These are phyloP conservation scores for Sebastes diploproa DNA, from an alignment of 2,797 vertebrate genomes.

Conservation along the genomic window DNA sequence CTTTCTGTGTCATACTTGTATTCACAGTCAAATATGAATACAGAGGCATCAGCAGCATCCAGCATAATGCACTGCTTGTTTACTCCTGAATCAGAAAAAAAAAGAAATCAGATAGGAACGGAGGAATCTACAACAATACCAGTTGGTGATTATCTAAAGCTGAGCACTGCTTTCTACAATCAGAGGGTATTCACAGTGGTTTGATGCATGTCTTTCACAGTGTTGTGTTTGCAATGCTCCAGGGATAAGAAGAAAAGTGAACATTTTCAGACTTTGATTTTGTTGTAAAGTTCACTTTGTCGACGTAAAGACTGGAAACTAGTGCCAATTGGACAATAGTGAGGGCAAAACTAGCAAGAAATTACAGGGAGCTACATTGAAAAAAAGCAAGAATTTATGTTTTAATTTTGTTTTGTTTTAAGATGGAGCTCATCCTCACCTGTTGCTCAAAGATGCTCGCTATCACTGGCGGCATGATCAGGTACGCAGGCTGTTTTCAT, in stretches of 20 bases:
- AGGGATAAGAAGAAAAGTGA: background rate
- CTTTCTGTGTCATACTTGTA: constrained; percentile 4
- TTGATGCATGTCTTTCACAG: background rate
- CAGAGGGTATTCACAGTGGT: background rate
- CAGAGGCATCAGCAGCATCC: constrained; percentile 3
- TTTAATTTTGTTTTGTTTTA: no score
- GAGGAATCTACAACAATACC: constrained; percentile 2
- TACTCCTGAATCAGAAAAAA: constrained; percentile 5
- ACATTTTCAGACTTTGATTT: background rate
- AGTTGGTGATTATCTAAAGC: constrained; percentile 21
- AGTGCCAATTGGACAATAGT: background rate
- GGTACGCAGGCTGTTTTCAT: background rate
- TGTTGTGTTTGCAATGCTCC: background rate
- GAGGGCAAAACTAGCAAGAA: background rate
- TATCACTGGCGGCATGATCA: background rate
- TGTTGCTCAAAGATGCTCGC: background rate
- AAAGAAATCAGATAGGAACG: background rate
- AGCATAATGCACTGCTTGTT: constrained; percentile 14
- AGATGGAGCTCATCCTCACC: background rate
- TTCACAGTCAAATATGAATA: constrained; percentile 3
- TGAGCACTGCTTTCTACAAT: background rate
- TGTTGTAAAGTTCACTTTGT: background rate
- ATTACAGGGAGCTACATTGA: background rate
- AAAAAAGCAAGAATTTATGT: background rate
- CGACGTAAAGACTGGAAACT: background rate